A percentile compares a stretch with the other conserved stretches of the same genome.
These are phyloP conservation scores for Deroplatys truncata DNA, from an alignment of 2,888 invertebrate species.

Conservation along the genomic window DNA sequence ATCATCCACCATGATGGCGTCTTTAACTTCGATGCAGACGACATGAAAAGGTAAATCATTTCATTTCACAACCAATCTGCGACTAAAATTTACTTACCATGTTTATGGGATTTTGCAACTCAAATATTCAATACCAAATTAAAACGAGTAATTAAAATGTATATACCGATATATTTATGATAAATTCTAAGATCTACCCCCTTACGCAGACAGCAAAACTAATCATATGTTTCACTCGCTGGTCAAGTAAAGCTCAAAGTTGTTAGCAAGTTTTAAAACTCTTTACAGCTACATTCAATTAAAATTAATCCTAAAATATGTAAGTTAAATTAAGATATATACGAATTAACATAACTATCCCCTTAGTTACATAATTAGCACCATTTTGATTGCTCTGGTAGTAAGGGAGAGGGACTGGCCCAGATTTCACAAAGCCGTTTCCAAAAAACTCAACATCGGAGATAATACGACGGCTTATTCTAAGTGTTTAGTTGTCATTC, in stretches of 20 bases:
- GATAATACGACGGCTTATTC: too few relatives aligned
- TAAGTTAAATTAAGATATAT: neutral
- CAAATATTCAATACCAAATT: neutral
- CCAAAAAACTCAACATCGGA: neutral
- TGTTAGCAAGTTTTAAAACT: neutral
- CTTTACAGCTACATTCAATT: too few relatives aligned
- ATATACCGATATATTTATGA: neutral
- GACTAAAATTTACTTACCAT: neutral
- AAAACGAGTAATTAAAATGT: neutral
- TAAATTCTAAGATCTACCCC: neutral
- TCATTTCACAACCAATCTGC: neutral
- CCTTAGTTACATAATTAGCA: neutral
- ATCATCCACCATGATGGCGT: slow-evolving; percentile 15
- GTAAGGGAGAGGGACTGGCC: neutral
- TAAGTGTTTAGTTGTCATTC: too few relatives aligned
- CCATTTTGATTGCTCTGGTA: neutral
- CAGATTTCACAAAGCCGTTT: neutral
- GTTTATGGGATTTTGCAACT: neutral
- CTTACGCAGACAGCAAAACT: neutral
- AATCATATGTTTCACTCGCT: neutral
- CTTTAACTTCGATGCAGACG: slow-evolving; percentile 15
- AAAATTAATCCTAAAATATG: too few relatives aligned
- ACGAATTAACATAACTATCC: too few relatives aligned
- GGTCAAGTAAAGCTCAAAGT: neutral
- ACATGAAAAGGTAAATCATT: neutral